phyloP scores from a whole-genome alignment of 2,797 vertebrate species.

The Pseudochromis fuscus region DNA sequence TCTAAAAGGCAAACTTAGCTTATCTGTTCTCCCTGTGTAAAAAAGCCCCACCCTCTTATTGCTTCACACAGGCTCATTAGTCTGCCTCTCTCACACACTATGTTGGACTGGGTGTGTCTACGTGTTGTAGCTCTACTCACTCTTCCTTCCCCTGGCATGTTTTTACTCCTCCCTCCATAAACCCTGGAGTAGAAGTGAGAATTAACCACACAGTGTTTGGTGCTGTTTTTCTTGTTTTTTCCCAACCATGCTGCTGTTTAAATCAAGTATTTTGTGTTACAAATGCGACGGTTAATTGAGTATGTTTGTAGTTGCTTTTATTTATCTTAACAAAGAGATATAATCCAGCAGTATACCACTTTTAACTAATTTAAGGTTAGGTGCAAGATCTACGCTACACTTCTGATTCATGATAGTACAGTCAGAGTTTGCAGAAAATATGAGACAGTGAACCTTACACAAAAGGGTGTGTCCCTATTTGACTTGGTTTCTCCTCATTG shows the following conservation, averaged over 20 bases:
- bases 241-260: neutral
- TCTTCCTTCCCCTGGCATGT: constrained; percentile 60
- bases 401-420: constrained; percentile 15
- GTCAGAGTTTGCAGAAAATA: constrained; percentile 29
- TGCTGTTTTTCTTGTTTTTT: no score
- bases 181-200: constrained; percentile 46
- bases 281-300: neutral
- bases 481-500: constrained; percentile 12
- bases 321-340: neutral
- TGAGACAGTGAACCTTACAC: constrained; percentile 17
- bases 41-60: constrained; percentile 83
- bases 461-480: constrained; percentile 42
- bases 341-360: neutral
- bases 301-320: neutral
- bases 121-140: constrained; percentile 53
- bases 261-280: neutral
- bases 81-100: constrained; percentile 66
- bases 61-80: constrained; percentile 73
- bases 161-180: constrained; percentile 51
- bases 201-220: constrained; percentile 3
- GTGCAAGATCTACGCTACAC: neutral
- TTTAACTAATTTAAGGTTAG: neutral
- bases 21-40: constrained; percentile 72
- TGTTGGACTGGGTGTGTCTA: constrained; percentile 84
- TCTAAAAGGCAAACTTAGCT: constrained; percentile 69